These are phyloP conservation scores for Cerceris ruficornis DNA, from an alignment of 2,888 invertebrate genomes.

Conservation along the genomic window DNA sequence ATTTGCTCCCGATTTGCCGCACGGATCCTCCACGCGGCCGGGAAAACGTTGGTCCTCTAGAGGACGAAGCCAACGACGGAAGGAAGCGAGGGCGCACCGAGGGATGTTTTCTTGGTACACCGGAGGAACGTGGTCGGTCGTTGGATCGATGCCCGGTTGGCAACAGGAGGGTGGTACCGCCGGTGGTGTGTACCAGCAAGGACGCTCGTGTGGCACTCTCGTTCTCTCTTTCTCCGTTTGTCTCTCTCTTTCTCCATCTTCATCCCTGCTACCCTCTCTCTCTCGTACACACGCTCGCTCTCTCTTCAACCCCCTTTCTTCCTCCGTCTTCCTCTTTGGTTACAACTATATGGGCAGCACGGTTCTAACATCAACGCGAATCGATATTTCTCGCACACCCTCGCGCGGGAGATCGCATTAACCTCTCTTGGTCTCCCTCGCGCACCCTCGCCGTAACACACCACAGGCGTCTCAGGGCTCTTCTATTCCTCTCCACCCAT, in stretches of 20 bases:
- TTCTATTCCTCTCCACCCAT: conserved; percentile 23
- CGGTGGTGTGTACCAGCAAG: conserved; percentile 45
- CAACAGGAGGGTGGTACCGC: conserved; percentile 71
- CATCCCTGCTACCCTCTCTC: not conserved
- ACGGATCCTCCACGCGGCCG: not conserved
- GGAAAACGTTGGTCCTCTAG: conserved; percentile 13
- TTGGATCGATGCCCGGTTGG: conserved; percentile 79
- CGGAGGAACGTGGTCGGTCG: conserved; percentile 66
- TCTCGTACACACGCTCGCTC: not conserved
- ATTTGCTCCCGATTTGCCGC: not conserved
- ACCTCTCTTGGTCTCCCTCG: conserved; percentile 55
- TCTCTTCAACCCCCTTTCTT: not conserved
- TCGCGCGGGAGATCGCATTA: conserved; percentile 63
- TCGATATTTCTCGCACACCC: conserved; percentile 63
- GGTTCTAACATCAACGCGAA: conserved; percentile 51
- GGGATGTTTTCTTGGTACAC: conserved; percentile 58
- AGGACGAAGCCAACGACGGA: conserved; percentile 31
- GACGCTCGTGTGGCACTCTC: conserved; percentile 39
- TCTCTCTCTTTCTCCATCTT: not conserved
- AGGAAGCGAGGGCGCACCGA: conserved; percentile 30
- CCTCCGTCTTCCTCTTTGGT: conserved; percentile 24
- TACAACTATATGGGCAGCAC: conserved; percentile 51
- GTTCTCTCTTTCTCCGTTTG: conserved; percentile 13
- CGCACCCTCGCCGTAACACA: not conserved
- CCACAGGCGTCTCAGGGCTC: conserved; percentile 22